A percentile compares a stretch with the other conserved stretches of the same genome.
Evolutionary conservation across 2,113 vertebrate species (phyloP).

Genomic region (Cryptomyrus ogoouensis): DNA sequence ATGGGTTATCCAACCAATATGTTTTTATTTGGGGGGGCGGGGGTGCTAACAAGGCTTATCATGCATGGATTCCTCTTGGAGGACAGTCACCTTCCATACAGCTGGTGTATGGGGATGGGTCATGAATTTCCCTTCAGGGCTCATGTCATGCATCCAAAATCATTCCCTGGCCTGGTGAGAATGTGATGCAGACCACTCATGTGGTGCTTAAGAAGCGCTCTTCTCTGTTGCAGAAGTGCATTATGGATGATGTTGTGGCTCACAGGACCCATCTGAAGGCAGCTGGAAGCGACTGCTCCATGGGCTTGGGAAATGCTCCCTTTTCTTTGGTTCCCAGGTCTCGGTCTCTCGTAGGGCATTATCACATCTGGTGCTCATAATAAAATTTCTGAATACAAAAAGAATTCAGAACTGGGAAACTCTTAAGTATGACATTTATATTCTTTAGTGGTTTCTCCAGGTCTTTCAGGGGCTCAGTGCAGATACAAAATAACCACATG

Average conservation of each 20-base stretch:
- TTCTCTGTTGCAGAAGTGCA: conserved; percentile 67
- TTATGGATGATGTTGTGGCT: conserved; percentile 66
- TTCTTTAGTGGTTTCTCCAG: background rate
- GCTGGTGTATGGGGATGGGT: background rate
- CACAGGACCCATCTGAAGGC: conserved; percentile 73
- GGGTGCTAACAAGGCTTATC: too few relatives aligned
- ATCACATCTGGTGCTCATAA: background rate
- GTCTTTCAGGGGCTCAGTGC: background rate
- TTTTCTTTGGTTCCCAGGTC: background rate
- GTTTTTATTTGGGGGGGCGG: too few relatives aligned
- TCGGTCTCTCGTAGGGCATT: background rate
- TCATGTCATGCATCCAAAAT: too few relatives aligned
- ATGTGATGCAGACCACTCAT: background rate
- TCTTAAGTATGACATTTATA: background rate
- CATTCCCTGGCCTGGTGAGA: background rate
- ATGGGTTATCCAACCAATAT: background rate
- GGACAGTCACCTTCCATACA: background rate
- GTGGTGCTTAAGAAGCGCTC: background rate
- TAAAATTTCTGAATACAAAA: background rate
- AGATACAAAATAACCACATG: background rate
- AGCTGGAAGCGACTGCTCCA: conserved; percentile 39
- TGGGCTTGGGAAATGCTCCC: background rate
- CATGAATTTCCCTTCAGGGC: background rate
- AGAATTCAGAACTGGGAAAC: background rate
- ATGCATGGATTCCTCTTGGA: background rate